These are phyloP conservation scores for Buathra laborator DNA, from an alignment of 2,888 invertebrate species.

Conservation along the genomic window DNA sequence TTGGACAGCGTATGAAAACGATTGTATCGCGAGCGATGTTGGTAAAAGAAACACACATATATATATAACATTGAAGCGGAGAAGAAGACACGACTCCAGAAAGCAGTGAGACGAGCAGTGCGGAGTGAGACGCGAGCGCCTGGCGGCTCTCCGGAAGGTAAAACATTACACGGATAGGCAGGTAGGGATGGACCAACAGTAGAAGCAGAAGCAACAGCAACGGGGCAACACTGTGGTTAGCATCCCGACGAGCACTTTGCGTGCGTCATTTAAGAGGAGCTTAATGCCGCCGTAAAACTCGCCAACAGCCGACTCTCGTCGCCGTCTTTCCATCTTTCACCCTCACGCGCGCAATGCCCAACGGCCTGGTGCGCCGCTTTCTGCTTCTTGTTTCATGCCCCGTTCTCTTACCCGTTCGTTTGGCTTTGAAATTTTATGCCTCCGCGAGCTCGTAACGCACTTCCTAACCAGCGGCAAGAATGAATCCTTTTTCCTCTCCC, in stretches of 20 bases:
- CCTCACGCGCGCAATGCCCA: conserved; percentile 55
- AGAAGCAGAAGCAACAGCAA: conserved; percentile 58
- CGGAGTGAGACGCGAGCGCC: conserved; percentile 4
- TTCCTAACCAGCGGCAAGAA: conserved; percentile 41
- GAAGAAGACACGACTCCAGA: not conserved
- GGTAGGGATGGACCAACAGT: conserved; percentile 35
- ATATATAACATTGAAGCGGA: no score
- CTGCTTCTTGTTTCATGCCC: conserved; percentile 51
- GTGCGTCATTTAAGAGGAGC: conserved; percentile 79
- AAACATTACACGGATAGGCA: conserved; percentile 41
- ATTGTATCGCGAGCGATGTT: no score
- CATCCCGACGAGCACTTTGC: conserved; percentile 76
- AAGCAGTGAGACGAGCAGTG: not conserved
- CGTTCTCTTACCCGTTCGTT: conserved; percentile 20
- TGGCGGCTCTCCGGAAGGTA: conserved; percentile 21
- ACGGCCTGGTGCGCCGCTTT: conserved; percentile 45
- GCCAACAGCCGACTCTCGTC: conserved; percentile 76
- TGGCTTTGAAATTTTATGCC: conserved; percentile 57
- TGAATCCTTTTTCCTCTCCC: conserved; percentile 21
- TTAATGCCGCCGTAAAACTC: conserved; percentile 81
- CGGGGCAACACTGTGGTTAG: conserved; percentile 61
- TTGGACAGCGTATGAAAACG: no score
- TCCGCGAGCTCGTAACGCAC: conserved; percentile 54
- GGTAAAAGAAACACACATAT: no score
- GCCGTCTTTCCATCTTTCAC: conserved; percentile 58